phyloP scores from a whole-genome alignment of 1,140 invertebrate species.

The Popillia japonica region DNA sequence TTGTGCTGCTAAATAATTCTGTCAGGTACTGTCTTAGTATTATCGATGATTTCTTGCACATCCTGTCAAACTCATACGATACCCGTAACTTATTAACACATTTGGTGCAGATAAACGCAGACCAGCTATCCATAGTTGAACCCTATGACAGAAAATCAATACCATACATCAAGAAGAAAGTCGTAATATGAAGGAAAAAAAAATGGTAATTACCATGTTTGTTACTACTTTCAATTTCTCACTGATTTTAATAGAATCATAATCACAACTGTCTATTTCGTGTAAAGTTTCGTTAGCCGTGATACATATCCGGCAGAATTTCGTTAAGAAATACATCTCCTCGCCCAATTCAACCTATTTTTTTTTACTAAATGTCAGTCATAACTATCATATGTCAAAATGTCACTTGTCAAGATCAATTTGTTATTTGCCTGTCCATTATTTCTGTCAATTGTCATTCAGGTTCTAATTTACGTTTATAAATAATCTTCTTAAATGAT shows the following conservation, averaged over 20 bases:
- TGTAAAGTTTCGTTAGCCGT: constrained; percentile 51
- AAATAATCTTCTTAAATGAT: not conserved
- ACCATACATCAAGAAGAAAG: constrained; percentile 25
- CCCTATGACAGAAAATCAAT: constrained; percentile 55
- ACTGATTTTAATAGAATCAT: constrained; percentile 55
- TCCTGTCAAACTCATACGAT: constrained; percentile 56
- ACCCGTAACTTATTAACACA: constrained; percentile 56
- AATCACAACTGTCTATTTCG: constrained; percentile 54
- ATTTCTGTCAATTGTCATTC: constrained; percentile 24
- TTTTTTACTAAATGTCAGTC: constrained; percentile 56
- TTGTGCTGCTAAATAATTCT: constrained; percentile 49
- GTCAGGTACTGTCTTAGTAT: constrained; percentile 54
- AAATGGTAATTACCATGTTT: constrained; percentile 55
- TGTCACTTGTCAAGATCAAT: constrained; percentile 55
- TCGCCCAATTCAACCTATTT: constrained; percentile 23
- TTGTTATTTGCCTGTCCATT: constrained; percentile 26
- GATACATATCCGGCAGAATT: constrained; percentile 58
- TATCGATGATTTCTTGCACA: constrained; percentile 57
- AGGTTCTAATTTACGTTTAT: not conserved
- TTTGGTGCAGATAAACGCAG: constrained; percentile 54
- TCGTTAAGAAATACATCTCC: constrained; percentile 57
- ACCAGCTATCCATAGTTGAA: constrained; percentile 52
- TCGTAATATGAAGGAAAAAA: constrained; percentile 7
- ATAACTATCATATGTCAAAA: constrained; percentile 59
- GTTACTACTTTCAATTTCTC: constrained; percentile 56